Conservation (phyloP, 2,113 vertebrate species). For the Noturus placidus region DNA sequence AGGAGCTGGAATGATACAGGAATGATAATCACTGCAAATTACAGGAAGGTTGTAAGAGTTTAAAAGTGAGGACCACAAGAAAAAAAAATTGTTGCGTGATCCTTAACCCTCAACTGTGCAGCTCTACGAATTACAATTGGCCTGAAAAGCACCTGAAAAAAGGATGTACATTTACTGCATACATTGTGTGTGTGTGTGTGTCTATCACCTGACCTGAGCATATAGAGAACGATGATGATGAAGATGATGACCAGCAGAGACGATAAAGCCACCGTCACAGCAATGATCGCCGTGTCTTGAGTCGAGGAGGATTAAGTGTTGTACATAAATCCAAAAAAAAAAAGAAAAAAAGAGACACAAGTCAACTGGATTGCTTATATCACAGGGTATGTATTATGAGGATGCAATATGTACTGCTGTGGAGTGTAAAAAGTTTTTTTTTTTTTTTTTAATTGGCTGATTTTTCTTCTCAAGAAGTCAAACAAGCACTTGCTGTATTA, state of each 20-base stretch:
- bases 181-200: neutral
- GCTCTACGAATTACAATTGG: neutral
- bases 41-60: neutral
- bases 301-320: neutral
- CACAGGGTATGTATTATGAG: neutral
- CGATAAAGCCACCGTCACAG: slow-evolving; percentile 94
- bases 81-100: neutral
- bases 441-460: neutral
- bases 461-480: neutral
- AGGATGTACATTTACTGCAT: neutral
- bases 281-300: slow-evolving; percentile 83
- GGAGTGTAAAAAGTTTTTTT: neutral
- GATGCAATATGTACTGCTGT: neutral
- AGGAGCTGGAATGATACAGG: neutral
- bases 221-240: slow-evolving; percentile 98
- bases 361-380: neutral
- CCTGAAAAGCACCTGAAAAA: neutral
- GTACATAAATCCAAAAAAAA: neutral
- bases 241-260: slow-evolving; percentile 95
- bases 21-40: neutral
- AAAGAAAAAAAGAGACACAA: neutral
- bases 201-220: slow-evolving; percentile 84
- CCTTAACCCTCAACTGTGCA: neutral
- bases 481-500: neutral
- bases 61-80: neutral